Evolutionary conservation across 92 coral and sea anemone species (phyloP), one percentile per base, ranked within the genome.

Genomic region (Epizoanthus stellaris): DNA sequence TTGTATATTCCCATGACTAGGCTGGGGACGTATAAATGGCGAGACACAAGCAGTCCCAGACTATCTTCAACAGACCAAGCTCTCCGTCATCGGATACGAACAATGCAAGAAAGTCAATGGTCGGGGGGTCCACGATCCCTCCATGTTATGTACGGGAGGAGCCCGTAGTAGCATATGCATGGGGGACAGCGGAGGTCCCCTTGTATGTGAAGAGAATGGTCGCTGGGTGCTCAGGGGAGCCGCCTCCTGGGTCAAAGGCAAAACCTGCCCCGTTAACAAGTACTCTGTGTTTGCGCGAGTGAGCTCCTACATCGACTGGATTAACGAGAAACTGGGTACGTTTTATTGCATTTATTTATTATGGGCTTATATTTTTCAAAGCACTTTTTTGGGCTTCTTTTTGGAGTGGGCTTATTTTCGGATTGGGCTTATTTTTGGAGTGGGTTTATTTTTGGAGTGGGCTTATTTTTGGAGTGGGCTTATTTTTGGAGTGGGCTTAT

Each of bases 121-220:
- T 20, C 9, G 20, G 45, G 82, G 82, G 6, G 82, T 77, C 8
- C 82, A 77, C 6, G 70, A 77, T 1, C 82, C 82, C 9, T 77
- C 82, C 11, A 77, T 77, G 82, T 40, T 77, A 30, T 77, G 82
- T 17, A 69, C 82, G 21, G 82, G 82, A 20, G 82, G 82, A 9
- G 57, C 15, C 5, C 70, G 82, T 5, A 39, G n/a, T 40, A 61
- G 57, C 19, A 77, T 77, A 39, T 77, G 82, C 15, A 77, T 77
- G 82, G 82, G 82, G 56, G 82, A 77, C 70, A 77, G 82, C 25
- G 82, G 82, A 0, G 82, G 82, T 0, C 82, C 82, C 21, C 45
- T 77, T 5, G 82, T 77, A 3, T 77, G 82, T 15, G 70, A 77
- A n/a, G 82, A 77, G 56, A n/a, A 77, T 25, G 70, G 58, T 3